Percentiles rank a stretch among this genome's conserved stretches.
Conservation (phyloP, 2,797 vertebrate species). For the Epinephelus awoara region DNA sequence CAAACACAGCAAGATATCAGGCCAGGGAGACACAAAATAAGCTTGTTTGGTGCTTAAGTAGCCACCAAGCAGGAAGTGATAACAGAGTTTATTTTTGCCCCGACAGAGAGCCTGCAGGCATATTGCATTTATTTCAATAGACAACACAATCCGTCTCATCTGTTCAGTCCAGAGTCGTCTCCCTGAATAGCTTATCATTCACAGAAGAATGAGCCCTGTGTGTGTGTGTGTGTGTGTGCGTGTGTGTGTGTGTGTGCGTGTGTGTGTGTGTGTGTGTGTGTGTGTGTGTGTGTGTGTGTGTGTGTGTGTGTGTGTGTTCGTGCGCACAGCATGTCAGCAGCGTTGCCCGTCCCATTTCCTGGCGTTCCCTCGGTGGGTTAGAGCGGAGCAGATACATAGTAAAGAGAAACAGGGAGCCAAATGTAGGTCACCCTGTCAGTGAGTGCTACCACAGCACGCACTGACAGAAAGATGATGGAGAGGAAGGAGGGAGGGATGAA, state of each 20-base stretch:
- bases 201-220: conserved; percentile 38
- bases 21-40: neutral
- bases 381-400: conserved; percentile 23
- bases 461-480: conserved; percentile 35
- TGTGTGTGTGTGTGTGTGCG: conserved; percentile 12
- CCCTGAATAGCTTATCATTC: conserved; percentile 37
- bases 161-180: conserved; percentile 24
- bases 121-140: conserved; percentile 27
- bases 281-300: conserved; percentile 26
- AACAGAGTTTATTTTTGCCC: conserved; percentile 14
- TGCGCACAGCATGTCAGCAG: conserved; percentile 20
- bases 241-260: too few relatives aligned
- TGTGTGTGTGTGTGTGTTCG: neutral
- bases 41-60: conserved; percentile 22
- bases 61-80: conserved; percentile 42
- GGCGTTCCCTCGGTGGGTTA: conserved; percentile 10
- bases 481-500: neutral
- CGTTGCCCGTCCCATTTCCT: conserved; percentile 9
- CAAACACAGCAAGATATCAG: neutral
- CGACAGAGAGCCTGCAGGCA: conserved; percentile 23
- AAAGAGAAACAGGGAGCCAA: conserved; percentile 51
- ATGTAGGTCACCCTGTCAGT: conserved; percentile 81
- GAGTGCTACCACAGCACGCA: conserved; percentile 41
- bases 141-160: conserved; percentile 23
- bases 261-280: neutral